Evolutionary conservation across 1,140 invertebrate genomes (phyloP).

Genomic region (Microplitis mediator): DNA sequence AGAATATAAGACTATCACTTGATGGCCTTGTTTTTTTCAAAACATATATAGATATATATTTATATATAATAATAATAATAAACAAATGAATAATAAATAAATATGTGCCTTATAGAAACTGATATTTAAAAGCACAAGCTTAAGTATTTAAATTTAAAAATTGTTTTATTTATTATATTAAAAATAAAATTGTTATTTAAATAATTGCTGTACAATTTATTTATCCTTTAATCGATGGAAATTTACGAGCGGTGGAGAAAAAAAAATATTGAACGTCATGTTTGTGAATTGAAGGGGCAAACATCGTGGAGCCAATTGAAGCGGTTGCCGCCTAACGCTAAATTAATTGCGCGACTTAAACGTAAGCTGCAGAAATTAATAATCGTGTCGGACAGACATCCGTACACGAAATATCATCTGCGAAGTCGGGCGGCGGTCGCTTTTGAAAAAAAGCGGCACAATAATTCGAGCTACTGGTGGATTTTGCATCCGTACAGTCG

Average conservation of each 20-base stretch:
- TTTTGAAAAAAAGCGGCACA: conserved; percentile 47
- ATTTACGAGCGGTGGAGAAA: background rate
- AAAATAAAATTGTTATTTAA: background rate
- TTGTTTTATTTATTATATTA: too few species aligned
- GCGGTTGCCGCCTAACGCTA: conserved; percentile 46
- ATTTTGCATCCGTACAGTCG: conserved; percentile 48
- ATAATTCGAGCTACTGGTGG: conserved; percentile 45
- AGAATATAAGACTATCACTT: too few species aligned
- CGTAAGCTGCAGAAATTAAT: conserved; percentile 45
- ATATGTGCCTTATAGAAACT: too few species aligned
- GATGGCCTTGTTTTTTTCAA: too few species aligned
- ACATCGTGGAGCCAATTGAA: conserved; percentile 44
- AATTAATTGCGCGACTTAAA: conserved; percentile 34
- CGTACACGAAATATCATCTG: conserved; percentile 39
- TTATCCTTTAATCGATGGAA: background rate
- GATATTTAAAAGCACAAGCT: too few species aligned
- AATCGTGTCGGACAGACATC: conserved; percentile 40
- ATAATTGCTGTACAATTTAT: background rate
- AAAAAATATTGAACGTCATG: conserved; percentile 29
- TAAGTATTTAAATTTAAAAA: too few species aligned
- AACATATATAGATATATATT: too few species aligned
- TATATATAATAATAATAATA: too few species aligned
- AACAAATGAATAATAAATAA: too few species aligned
- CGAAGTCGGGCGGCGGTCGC: conserved; percentile 44
- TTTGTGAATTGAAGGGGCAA: conserved; percentile 39